Base-by-base conservation (phyloP, 2,888 invertebrate genomes). In the Pachydiplax longipennis region DNA sequence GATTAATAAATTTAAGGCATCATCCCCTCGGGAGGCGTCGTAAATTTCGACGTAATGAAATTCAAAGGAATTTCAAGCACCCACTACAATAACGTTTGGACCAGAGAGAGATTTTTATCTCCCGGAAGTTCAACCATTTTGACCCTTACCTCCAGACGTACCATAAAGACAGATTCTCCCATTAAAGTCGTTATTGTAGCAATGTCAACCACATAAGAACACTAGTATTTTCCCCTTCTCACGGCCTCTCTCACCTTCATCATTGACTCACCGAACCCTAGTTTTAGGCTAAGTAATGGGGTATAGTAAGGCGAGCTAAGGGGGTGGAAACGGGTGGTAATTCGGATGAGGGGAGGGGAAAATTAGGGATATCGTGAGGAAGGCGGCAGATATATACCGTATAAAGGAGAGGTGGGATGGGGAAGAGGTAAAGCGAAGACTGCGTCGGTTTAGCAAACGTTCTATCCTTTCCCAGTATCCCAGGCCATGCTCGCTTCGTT, bases 211-310 rank as follows among this genome's bases (percentile, higher is more conserved):
- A 25, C 61, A 35, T 37, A 58, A 31, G 1, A 18, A 18, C 87
- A 87, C 87, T 8, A 0, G n/a, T 37, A 58, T 18, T 4, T 22
- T 22, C 53, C 48, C 18, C 10, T 10, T 25, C 48, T 48, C 25
- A 1, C 31, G 12, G 15, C 18, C 13, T 31, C 35, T 83, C 83
- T 58, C 82, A 48, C 44, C 53, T 25, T 58, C 53, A 10, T 53
- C 40, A n/a, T 6, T 44, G 37, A 44, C 81, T 40, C n/a, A 4
- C 81, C 81, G 22, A 15, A 37, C 35, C n/a, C 87, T 87, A 61
- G 87, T 87, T 61, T 87, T 61, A 35, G 61, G n/a, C 87, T 87
- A 65, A 87, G 87, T 87, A 87, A 87, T 87, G 61, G 83, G 35
- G 83, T 53, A 6, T 22, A 37, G 40, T n/a, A 48, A 37, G n/a